Percentiles rank a stretch among this genome's conserved stretches.
These are phyloP conservation scores for Bufo bufo DNA, from an alignment of 2,113 vertebrate genomes.

Conservation along the genomic window DNA sequence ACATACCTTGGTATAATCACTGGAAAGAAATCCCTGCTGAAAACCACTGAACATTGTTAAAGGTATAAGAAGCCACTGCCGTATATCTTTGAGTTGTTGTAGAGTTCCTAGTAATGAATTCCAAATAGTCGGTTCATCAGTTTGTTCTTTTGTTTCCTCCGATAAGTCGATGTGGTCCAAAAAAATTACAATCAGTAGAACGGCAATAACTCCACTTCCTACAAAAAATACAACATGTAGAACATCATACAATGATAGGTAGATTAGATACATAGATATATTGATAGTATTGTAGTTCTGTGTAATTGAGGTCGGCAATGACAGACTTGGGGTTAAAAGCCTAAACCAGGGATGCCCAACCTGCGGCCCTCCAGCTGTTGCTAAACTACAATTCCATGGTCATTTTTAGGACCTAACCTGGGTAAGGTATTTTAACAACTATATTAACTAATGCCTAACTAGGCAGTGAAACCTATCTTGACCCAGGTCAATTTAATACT, in stretches of 20 bases:
- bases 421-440: too few species aligned
- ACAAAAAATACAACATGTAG: background rate
- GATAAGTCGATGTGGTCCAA: conserved; percentile 79
- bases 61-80: conserved; percentile 82
- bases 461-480: too few species aligned
- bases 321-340: too few species aligned
- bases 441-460: too few species aligned
- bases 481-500: too few species aligned
- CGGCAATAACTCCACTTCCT: conserved; percentile 87
- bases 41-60: conserved; percentile 92
- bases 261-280: too few species aligned
- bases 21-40: conserved; percentile 89
- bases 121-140: conserved; percentile 68
- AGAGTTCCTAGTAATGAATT: conserved; percentile 85
- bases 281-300: too few species aligned
- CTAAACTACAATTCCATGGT: too few species aligned
- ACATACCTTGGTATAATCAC: conserved; percentile 91
- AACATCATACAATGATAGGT: background rate
- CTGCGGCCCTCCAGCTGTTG: too few species aligned
- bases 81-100: conserved; percentile 78
- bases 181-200: conserved; percentile 78
- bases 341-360: too few species aligned
- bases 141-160: conserved; percentile 57
- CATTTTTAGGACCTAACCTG: too few species aligned
- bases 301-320: too few species aligned